Conservation (phyloP, 2,797 vertebrate species). For the Galaxias olidus region DNA sequence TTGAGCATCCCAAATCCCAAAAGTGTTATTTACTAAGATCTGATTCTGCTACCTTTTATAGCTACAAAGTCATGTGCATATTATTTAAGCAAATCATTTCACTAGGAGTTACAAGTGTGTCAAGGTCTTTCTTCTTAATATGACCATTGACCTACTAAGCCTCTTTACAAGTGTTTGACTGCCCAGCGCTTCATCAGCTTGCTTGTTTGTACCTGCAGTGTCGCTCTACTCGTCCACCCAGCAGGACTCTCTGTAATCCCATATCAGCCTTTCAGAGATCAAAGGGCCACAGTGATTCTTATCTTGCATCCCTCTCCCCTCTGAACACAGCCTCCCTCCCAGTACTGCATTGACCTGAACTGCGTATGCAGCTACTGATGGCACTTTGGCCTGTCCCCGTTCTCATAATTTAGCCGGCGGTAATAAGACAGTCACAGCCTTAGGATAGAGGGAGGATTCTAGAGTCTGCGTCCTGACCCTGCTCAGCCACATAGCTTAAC, state of each 20-base stretch:
- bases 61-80: neutral
- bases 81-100: constrained; percentile 12
- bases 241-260: constrained; percentile 77
- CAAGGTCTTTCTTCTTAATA: constrained; percentile 28
- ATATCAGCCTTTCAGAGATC: constrained; percentile 75
- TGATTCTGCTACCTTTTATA: no score
- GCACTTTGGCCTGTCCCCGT: constrained; percentile 77
- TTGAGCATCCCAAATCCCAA: no score
- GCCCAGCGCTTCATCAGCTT: constrained; percentile 48
- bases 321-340: constrained; percentile 63
- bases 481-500: constrained; percentile 59
- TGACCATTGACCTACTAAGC: constrained; percentile 36
- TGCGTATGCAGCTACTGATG: constrained; percentile 63
- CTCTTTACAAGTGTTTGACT: constrained; percentile 53
- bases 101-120: constrained; percentile 14
- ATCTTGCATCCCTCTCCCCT: constrained; percentile 77
- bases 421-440: constrained; percentile 68
- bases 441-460: constrained; percentile 62
- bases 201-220: constrained; percentile 83
- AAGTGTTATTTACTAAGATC: no score
- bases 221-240: constrained; percentile 74
- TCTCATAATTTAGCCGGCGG: constrained; percentile 69
- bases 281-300: constrained; percentile 76
- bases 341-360: constrained; percentile 68
- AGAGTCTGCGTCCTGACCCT: constrained; percentile 57